Base-by-base conservation (phyloP, 2,797 vertebrate species). In the Sebastes reedi region DNA sequence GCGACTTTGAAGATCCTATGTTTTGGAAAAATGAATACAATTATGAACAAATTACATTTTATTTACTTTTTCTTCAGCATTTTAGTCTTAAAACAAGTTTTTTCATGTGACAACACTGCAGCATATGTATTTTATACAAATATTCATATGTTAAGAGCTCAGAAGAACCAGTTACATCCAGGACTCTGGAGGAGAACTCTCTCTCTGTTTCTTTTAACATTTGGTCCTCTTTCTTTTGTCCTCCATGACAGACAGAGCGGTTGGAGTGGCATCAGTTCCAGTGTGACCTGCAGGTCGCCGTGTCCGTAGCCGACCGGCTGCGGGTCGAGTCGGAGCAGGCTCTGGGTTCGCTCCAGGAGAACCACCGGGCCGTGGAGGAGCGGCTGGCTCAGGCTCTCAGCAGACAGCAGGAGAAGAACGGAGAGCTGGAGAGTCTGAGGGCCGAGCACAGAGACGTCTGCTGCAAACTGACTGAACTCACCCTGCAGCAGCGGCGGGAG, bases 201-300 rank as follows among this genome's bases (percentile, higher is more conserved):
- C 46, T 50, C 18, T 50, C 46, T 50, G 18, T 50, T 20, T 50
- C 46, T 50, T 42, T 42, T 42, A 42, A 42, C 39, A 16, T 42
- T 16, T 42, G 39, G 39, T 6, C 14, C 39, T 42, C 39, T 42
- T 42, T 42, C 4, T 74, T 77, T 72, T 58, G 10, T 65, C 30
- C 34, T 25, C 60, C 39, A 13, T 34, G 52, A 16, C 89, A 96
- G 95, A 85, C 70, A 1, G 95, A 96, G 85, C 83, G 90, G 84
- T 69, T 72, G 27, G 95, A 96, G 87, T 96, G 95, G 95, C 90
- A 80, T 34, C 95, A 96, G 92, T 96, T 96, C 91, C 94, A 95
- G 88, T 80, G 93, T 39, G 95, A 96, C 91, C 92, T 96, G 84
- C 95, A 95, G 90, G 94, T 94, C 0, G 95, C 95, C 0, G 95